Conservation (phyloP, 2,888 invertebrate genomes). For the Zygogramma bicolorata region DNA sequence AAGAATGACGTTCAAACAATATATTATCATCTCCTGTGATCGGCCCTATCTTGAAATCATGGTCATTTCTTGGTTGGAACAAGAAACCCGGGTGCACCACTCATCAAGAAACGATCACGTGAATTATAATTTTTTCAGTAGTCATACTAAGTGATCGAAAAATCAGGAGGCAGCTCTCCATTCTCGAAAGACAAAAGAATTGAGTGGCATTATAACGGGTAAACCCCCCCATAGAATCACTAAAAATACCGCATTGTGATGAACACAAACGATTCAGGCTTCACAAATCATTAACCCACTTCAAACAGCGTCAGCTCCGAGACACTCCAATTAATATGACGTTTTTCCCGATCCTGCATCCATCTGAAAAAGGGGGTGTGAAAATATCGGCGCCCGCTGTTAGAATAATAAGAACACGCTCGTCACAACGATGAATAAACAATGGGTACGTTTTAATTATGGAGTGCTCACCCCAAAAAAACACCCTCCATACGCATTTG, state of each 20-base stretch:
- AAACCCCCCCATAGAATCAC: neutral
- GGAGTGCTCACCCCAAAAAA: slow-evolving; percentile 18
- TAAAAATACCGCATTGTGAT: neutral
- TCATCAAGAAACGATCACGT: too few species aligned
- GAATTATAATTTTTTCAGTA: too few species aligned
- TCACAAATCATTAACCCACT: neutral
- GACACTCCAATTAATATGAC: slow-evolving; percentile 5
- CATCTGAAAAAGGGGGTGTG: neutral
- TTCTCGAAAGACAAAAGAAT: neutral
- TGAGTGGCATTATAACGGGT: neutral
- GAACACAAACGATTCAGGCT: neutral
- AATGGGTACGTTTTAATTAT: slow-evolving; percentile 26
- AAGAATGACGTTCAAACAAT: too few species aligned
- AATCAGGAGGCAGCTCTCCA: too few species aligned
- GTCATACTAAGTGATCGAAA: too few species aligned
- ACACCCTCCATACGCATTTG: slow-evolving; percentile 7
- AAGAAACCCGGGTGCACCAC: too few species aligned
- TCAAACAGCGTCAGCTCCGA: slow-evolving; percentile 1
- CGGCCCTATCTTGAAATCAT: too few species aligned
- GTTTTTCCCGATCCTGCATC: neutral
- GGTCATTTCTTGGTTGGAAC: too few species aligned
- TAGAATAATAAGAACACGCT: slow-evolving; percentile 4
- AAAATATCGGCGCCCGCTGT: slow-evolving; percentile 21
- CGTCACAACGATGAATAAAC: slow-evolving; percentile 17
- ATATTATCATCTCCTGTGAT: too few species aligned